These are phyloP conservation scores for Diaprepes abbreviatus DNA, from an alignment of 2,888 invertebrate genomes.

Conservation along the genomic window DNA sequence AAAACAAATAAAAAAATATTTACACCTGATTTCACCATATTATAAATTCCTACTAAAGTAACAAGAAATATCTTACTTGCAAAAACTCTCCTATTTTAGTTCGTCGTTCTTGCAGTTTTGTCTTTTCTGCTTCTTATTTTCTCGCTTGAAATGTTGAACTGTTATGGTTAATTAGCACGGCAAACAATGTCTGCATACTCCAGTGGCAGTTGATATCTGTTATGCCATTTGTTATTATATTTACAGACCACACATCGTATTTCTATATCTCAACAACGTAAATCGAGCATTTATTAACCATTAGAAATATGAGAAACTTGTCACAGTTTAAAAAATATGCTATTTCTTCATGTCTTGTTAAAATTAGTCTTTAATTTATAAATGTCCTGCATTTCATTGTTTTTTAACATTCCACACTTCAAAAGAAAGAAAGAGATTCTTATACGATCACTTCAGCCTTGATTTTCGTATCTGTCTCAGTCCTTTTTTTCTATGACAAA, in stretches of 20 bases:
- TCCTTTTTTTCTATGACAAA: too few species aligned
- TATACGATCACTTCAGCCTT: too few species aligned
- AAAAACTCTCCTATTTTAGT: conserved; percentile 14
- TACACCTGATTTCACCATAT: too few species aligned
- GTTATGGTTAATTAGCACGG: conserved; percentile 51
- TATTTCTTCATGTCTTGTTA: too few species aligned
- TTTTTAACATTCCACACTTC: too few species aligned
- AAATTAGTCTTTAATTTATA: too few species aligned
- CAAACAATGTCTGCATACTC: conserved; percentile 50
- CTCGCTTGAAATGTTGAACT: conserved; percentile 49
- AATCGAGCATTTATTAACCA: conserved; percentile 40
- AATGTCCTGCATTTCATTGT: too few species aligned
- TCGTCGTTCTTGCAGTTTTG: conserved; percentile 19
- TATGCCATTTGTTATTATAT: conserved; percentile 50
- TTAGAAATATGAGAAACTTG: conserved; percentile 26
- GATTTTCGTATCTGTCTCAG: too few species aligned
- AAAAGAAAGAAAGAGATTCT: too few species aligned
- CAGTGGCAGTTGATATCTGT: conserved; percentile 51
- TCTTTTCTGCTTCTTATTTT: conserved; percentile 44
- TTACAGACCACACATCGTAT: conserved; percentile 47
- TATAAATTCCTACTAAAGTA: too few species aligned
- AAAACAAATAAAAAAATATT: too few species aligned
- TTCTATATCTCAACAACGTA: conserved; percentile 35
- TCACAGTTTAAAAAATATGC: not conserved
- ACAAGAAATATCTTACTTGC: not conserved